Evolutionary conservation across 2,888 invertebrate species (phyloP).

Genomic region (Drosophila robusta): DNA sequence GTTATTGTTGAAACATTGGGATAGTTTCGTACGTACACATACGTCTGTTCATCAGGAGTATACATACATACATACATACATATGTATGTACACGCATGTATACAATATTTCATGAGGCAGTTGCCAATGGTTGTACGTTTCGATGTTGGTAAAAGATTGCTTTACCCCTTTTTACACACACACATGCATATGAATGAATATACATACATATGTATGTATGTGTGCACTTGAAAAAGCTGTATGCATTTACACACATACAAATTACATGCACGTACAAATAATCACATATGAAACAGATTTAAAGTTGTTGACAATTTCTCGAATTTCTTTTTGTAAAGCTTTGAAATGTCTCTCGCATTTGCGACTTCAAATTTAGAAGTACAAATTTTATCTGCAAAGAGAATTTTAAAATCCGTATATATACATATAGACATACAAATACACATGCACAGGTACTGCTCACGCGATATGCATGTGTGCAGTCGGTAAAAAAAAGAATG

Average conservation of each 20-base stretch:
- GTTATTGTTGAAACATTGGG: neutral
- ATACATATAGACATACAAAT: neutral
- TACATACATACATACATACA: neutral
- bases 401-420: slow-evolving; percentile 9
- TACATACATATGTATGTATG: neutral
- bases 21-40: neutral
- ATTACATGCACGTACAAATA: neutral
- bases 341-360: neutral
- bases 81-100: no score
- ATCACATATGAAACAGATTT: neutral
- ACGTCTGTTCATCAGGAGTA: neutral
- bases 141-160: no score
- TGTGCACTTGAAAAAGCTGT: no score
- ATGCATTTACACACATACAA: no score
- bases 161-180: no score
- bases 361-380: slow-evolving; percentile 1
- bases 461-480: slow-evolving; percentile 4
- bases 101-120: no score
- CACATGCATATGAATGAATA: no score
- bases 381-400: slow-evolving; percentile 35
- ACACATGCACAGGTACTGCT: neutral
- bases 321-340: neutral
- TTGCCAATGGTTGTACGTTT: no score
- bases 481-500: slow-evolving; percentile 20
- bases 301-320: neutral